A percentile compares a stretch with the other conserved stretches of the same genome.
These are phyloP conservation scores for Aplocera efformata DNA, from an alignment of 2,888 invertebrate species.

Conservation along the genomic window DNA sequence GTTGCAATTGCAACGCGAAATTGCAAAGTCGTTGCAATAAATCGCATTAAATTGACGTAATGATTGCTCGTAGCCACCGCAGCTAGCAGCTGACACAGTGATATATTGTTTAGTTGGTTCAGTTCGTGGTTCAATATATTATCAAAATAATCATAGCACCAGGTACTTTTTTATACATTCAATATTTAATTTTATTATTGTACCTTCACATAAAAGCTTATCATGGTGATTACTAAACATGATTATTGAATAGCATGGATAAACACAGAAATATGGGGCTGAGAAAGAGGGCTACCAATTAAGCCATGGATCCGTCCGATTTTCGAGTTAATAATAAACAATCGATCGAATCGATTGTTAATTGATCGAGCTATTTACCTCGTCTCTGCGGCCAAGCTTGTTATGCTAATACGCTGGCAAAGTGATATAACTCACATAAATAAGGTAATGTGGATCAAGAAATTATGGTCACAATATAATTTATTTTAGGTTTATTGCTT, in stretches of 20 bases:
- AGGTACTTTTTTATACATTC: too few species aligned
- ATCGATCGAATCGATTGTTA: too few species aligned
- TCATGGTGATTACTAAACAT: too few species aligned
- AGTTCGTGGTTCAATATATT: background rate
- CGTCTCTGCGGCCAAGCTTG: conserved; percentile 4
- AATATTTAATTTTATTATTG: too few species aligned
- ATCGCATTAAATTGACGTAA: conserved; percentile 47
- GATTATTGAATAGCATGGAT: too few species aligned
- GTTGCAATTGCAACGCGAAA: conserved; percentile 41
- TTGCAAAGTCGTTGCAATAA: conserved; percentile 40
- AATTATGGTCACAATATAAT: conserved; percentile 29
- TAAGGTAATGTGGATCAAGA: conserved; percentile 14
- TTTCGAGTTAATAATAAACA: too few species aligned
- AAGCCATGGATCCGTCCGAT: too few species aligned
- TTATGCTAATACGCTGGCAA: conserved; percentile 27
- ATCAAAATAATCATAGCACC: too few species aligned
- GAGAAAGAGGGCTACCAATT: too few species aligned
- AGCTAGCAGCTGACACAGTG: conserved; percentile 1
- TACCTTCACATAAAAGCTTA: too few species aligned
- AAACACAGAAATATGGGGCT: too few species aligned
- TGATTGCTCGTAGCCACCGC: conserved; percentile 37
- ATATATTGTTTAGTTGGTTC: background rate
- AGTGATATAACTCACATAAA: conserved; percentile 23
- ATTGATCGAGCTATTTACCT: background rate
- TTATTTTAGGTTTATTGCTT: conserved; percentile 20